phyloP scores from a whole-genome alignment of 2,888 invertebrate species.

The Colostygia pectinataria region DNA sequence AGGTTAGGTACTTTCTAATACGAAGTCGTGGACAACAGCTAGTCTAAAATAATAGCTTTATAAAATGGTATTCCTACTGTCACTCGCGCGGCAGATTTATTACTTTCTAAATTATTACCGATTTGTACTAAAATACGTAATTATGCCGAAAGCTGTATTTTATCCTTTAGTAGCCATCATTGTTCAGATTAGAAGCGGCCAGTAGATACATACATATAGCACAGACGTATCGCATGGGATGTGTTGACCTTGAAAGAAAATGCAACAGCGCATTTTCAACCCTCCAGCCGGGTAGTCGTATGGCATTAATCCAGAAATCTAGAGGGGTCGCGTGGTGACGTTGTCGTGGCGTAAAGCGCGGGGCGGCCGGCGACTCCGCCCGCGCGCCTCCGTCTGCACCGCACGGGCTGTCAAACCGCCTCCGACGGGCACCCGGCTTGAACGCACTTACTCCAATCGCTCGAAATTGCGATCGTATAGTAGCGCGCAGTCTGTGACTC shows the following conservation, averaged over 20 bases:
- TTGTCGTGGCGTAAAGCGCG: constrained; percentile 57
- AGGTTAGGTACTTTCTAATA: too few species aligned
- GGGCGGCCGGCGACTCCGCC: constrained; percentile 64
- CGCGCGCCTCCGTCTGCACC: constrained; percentile 69
- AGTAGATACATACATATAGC: constrained; percentile 15
- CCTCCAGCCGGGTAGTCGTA: constrained; percentile 64
- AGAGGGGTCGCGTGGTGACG: constrained; percentile 61
- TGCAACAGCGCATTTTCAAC: constrained; percentile 74
- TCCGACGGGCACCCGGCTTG: constrained; percentile 78
- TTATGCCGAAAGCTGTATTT: neutral
- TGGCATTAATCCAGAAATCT: constrained; percentile 64
- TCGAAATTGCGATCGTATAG: constrained; percentile 64
- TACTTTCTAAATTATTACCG: neutral
- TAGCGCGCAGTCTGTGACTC: constrained; percentile 71
- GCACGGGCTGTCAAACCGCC: constrained; percentile 80
- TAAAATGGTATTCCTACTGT: neutral
- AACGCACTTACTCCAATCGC: constrained; percentile 69
- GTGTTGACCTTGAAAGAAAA: constrained; percentile 71
- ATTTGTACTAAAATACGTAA: neutral
- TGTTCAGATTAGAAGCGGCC: neutral
- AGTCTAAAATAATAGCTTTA: too few species aligned
- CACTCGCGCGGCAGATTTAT: neutral
- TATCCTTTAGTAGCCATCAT: neutral
- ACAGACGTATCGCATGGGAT: constrained; percentile 32
- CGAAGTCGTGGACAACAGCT: too few species aligned